Percentiles rank a stretch among this genome's conserved stretches.
Evolutionary conservation across 2,888 invertebrate species (phyloP).

Genomic region (Netelia fuscicornis): DNA sequence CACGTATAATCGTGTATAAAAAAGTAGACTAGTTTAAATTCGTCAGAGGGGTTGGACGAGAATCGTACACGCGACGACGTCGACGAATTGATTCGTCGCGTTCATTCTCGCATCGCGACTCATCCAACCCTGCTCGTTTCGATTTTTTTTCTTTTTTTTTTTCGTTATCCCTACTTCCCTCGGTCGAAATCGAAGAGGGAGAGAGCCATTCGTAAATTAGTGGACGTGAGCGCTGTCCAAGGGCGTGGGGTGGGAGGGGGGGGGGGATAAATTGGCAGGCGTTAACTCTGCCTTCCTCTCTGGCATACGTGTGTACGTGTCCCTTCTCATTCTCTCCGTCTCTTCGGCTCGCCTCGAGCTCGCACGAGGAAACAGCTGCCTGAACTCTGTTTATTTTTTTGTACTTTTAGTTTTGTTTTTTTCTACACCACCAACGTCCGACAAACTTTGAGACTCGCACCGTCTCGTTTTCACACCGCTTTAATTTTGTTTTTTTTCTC

Average conservation of each 20-base stretch:
- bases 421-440: background rate
- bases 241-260: background rate
- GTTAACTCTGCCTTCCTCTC: slow-evolving; percentile 73
- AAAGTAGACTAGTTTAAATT: slow-evolving; percentile 48
- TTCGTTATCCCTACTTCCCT: slow-evolving; percentile 1
- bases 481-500: too few species aligned
- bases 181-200: slow-evolving; percentile 38
- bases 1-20: background rate
- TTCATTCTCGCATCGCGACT: background rate
- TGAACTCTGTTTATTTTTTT: slow-evolving; percentile 62
- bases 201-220: slow-evolving; percentile 69
- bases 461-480: slow-evolving; percentile 8
- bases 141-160: slow-evolving; percentile 31
- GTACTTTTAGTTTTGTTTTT: slow-evolving; percentile 7
- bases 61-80: slow-evolving; percentile 53
- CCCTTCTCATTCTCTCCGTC: slow-evolving; percentile 43
- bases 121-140: background rate
- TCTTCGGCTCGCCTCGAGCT: slow-evolving; percentile 49
- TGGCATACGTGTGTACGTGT: background rate
- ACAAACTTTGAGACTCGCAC: background rate
- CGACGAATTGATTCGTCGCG: slow-evolving; percentile 70
- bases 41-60: slow-evolving; percentile 33
- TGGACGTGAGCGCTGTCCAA: slow-evolving; percentile 49
- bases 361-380: slow-evolving; percentile 70
- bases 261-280: slow-evolving; percentile 77